phyloP scores from a whole-genome alignment of 1,140 invertebrate species.

The Acromyrmex heyeri region DNA sequence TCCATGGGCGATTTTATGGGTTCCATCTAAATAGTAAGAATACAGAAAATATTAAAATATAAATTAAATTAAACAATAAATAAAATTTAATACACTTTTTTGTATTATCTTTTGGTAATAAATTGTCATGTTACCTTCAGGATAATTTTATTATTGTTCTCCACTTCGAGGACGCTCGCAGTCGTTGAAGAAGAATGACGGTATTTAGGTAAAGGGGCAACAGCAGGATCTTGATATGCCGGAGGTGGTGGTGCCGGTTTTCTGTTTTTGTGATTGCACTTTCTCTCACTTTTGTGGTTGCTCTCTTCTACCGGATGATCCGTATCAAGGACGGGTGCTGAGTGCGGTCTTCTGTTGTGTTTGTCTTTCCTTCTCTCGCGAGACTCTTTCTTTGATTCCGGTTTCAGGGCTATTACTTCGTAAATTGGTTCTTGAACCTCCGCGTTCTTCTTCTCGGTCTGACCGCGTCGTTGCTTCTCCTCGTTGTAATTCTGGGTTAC shows the following conservation, averaged over 20 bases:
- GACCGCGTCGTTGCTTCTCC: slow-evolving; percentile 61
- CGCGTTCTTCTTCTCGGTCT: slow-evolving; percentile 60
- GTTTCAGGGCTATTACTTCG: slow-evolving; percentile 81
- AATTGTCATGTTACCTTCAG: slow-evolving; percentile 75
- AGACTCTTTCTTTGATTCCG: slow-evolving; percentile 76
- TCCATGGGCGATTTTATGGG: slow-evolving; percentile 78
- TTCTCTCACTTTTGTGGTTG: slow-evolving; percentile 56
- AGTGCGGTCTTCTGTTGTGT: slow-evolving; percentile 81
- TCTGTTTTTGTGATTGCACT: slow-evolving; percentile 75
- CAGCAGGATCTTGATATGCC: slow-evolving; percentile 84
- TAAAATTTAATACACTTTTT: not conserved
- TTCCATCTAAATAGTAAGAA: slow-evolving; percentile 70
- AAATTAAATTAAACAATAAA: not conserved
- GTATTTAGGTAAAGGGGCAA: slow-evolving; percentile 76
- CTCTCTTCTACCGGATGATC: slow-evolving; percentile 75
- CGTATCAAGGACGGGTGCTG: slow-evolving; percentile 82
- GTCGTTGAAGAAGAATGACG: slow-evolving; percentile 62
- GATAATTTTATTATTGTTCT: slow-evolving; percentile 84
- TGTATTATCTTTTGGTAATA: not conserved
- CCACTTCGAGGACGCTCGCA: slow-evolving; percentile 80
- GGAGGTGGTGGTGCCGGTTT: slow-evolving; percentile 79
- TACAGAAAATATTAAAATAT: not conserved
- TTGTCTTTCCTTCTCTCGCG: slow-evolving; percentile 76
- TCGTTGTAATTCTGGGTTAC: slow-evolving; percentile 32
- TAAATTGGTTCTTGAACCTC: slow-evolving; percentile 80